A percentile compares a stretch with the other conserved stretches of the same genome.
These are phyloP conservation scores for Holotrichia oblita DNA, from an alignment of 1,140 invertebrate genomes.

Conservation along the genomic window DNA sequence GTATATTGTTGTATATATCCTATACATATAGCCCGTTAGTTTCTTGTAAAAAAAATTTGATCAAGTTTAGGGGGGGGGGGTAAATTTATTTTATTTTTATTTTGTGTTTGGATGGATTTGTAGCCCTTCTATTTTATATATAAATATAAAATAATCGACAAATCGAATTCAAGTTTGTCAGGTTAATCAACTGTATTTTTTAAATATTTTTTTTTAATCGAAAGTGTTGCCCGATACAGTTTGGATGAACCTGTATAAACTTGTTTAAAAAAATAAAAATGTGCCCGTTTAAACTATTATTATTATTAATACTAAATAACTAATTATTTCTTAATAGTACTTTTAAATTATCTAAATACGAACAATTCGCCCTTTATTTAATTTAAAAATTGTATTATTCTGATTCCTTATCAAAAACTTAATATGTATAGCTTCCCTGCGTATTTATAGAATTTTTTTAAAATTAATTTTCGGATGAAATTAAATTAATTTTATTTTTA, in stretches of 20 bases:
- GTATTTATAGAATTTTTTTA: neutral
- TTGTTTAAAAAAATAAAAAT: neutral
- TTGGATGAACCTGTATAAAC: neutral
- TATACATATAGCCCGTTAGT: slow-evolving; percentile 5
- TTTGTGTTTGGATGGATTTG: neutral
- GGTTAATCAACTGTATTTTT: neutral
- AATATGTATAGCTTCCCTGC: slow-evolving; percentile 4
- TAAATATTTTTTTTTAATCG: neutral
- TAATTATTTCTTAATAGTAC: neutral
- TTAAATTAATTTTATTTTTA: neutral
- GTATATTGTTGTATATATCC: neutral
- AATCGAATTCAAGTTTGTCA: neutral
- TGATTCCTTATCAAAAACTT: neutral
- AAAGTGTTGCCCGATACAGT: slow-evolving; percentile 1
- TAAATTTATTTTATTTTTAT: neutral
- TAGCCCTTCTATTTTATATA: neutral
- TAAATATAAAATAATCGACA: neutral
- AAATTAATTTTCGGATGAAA: neutral
- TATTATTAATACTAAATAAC: neutral
- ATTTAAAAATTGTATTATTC: neutral
- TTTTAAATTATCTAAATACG: neutral
- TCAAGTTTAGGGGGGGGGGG: neutral
- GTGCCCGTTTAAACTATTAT: neutral
- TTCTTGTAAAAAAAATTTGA: neutral
- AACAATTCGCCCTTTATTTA: slow-evolving; percentile 1